Percentiles rank a stretch among this genome's conserved stretches.
Evolutionary conservation across 1,140 invertebrate genomes (phyloP).

Genomic region (Leptinotarsa undecemlineata): DNA sequence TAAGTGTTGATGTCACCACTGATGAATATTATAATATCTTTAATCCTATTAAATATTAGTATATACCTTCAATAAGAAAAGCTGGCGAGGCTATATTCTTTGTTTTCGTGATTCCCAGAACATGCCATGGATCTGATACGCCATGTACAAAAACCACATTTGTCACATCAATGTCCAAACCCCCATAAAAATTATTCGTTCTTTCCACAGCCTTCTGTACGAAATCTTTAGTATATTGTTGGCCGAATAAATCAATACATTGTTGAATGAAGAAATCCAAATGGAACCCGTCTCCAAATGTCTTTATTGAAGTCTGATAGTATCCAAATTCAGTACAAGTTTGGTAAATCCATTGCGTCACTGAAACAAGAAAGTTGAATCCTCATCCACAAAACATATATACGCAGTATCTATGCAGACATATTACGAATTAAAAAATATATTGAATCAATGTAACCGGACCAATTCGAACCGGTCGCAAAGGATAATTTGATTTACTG

Average conservation of each 20-base stretch:
- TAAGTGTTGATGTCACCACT: neutral
- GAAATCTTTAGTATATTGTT: conserved; percentile 62
- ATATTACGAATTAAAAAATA: no score
- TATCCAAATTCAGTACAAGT: conserved; percentile 95
- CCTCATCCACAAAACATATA: no score
- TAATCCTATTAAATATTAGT: neutral
- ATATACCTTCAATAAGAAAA: conserved; percentile 71
- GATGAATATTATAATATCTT: no score
- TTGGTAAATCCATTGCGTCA: conserved; percentile 90
- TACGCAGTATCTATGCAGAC: no score
- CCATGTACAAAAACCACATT: conserved; percentile 88
- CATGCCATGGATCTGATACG: conserved; percentile 92
- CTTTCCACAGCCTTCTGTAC: conserved; percentile 64
- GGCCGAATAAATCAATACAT: conserved; percentile 82
- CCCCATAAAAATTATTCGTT: conserved; percentile 84
- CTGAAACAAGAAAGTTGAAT: conserved; percentile 49
- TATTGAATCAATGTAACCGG: no score
- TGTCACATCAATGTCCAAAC: conserved; percentile 67
- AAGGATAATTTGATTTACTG: no score
- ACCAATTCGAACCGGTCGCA: no score
- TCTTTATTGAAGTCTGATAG: conserved; percentile 83
- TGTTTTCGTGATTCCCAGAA: conserved; percentile 71
- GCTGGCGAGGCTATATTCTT: conserved; percentile 63
- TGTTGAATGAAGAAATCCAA: conserved; percentile 80
- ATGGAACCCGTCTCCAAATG: conserved; percentile 80